A percentile compares a stretch with the other conserved stretches of the same genome.
Conservation (phyloP, 2,888 invertebrate species). For the Drosophila paramelanica region DNA sequence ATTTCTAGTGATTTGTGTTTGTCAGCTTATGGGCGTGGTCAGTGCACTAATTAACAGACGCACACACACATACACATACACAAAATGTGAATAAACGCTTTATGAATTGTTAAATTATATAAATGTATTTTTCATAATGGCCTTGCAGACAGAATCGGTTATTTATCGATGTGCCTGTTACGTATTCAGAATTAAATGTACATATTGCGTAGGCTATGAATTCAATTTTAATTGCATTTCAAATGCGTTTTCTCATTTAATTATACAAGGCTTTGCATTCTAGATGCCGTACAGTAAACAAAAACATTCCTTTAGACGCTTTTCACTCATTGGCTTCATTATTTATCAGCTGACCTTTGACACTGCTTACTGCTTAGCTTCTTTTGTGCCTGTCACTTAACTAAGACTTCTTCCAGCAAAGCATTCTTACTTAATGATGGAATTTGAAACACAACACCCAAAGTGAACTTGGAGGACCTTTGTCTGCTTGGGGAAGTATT, state of each 20-base stretch:
- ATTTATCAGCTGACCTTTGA: background rate
- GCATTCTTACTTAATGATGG: too few species aligned
- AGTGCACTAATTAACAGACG: slow-evolving; percentile 36
- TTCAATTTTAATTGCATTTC: background rate
- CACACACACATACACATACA: slow-evolving; percentile 1
- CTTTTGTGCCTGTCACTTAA: too few species aligned
- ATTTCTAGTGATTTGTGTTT: slow-evolving; percentile 7
- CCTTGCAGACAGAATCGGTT: slow-evolving; percentile 1
- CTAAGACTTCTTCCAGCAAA: too few species aligned
- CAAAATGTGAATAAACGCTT: slow-evolving; percentile 6
- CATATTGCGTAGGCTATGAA: background rate
- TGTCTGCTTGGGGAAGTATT: too few species aligned
- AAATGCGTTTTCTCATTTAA: background rate
- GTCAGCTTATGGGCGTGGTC: background rate
- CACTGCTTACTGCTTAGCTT: too few species aligned
- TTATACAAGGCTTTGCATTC: too few species aligned
- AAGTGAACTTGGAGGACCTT: too few species aligned
- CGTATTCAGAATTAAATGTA: background rate
- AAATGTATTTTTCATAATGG: slow-evolving; percentile 4
- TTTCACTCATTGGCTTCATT: background rate
- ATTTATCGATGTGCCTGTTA: background rate
- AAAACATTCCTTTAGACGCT: background rate
- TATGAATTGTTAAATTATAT: slow-evolving; percentile 19
- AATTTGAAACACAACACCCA: too few species aligned
- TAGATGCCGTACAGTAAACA: too few species aligned